These are phyloP conservation scores for Pantherophis guttatus DNA, from an alignment of 2,113 vertebrate species.

Conservation along the genomic window DNA sequence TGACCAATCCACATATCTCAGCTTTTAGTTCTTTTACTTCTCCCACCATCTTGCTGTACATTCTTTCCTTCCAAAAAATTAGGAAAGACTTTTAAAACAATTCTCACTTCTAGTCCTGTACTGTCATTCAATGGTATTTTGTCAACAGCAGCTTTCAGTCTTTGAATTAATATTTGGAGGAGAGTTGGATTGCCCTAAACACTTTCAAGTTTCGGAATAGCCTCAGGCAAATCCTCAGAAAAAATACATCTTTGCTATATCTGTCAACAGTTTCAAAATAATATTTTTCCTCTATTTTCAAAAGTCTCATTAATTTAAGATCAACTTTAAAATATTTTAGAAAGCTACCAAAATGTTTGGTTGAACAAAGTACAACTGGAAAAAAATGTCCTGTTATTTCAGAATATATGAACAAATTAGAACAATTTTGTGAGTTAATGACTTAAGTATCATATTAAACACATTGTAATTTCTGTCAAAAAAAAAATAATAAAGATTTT, in stretches of 20 bases:
- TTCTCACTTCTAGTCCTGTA: not conserved
- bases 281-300: not conserved
- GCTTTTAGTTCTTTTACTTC: not conserved
- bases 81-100: not conserved
- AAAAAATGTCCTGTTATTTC: constrained; percentile 37
- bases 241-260: not conserved
- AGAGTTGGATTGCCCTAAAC: not conserved
- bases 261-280: not conserved
- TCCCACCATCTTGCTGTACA: not conserved
- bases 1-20: not conserved
- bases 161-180: not conserved
- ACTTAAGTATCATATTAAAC: constrained; percentile 29
- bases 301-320: constrained; percentile 12
- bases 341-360: constrained; percentile 49
- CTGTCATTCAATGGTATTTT: constrained; percentile 1
- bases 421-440: constrained; percentile 8
- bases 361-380: constrained; percentile 42
- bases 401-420: constrained; percentile 22
- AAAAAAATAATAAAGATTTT: not conserved
- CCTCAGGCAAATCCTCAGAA: not conserved
- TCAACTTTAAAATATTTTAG: constrained; percentile 38
- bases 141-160: not conserved
- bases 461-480: constrained; percentile 33
- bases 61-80: not conserved
- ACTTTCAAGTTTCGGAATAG: not conserved